These are phyloP conservation scores for Charanyca ferruginea DNA, from an alignment of 2,888 invertebrate species.

Conservation along the genomic window DNA sequence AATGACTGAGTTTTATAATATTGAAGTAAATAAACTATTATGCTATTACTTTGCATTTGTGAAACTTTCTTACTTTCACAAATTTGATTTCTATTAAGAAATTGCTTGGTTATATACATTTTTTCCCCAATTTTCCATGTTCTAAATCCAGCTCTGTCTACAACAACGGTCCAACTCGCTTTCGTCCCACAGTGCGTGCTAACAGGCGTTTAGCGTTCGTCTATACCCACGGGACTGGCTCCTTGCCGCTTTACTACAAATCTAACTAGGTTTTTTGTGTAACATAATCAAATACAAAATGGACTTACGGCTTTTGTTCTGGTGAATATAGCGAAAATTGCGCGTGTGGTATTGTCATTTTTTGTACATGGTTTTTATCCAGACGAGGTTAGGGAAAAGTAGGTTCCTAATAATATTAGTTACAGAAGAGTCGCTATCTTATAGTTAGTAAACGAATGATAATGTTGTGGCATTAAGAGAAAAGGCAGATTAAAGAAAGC, in stretches of 20 bases:
- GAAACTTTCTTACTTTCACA: not conserved
- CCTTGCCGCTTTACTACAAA: slow-evolving; percentile 82
- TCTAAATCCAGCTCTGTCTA: slow-evolving; percentile 61
- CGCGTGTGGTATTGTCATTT: slow-evolving; percentile 1
- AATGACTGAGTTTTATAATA: not conserved
- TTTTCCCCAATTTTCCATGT: not conserved
- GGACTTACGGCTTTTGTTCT: slow-evolving; percentile 46
- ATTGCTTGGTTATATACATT: not conserved
- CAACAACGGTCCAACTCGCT: slow-evolving; percentile 65
- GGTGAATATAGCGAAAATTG: not conserved
- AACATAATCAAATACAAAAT: slow-evolving; percentile 70
- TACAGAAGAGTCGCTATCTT: too few species aligned
- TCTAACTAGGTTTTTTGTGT: slow-evolving; percentile 81
- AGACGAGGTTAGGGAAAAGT: not conserved
- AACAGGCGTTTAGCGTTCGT: slow-evolving; percentile 90
- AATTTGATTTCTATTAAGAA: not conserved
- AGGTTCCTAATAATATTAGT: not conserved
- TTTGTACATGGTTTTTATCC: not conserved
- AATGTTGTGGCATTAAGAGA: too few species aligned
- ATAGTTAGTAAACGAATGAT: too few species aligned
- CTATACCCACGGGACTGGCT: slow-evolving; percentile 74
- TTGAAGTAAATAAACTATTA: not conserved
- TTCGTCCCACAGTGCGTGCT: slow-evolving; percentile 86
- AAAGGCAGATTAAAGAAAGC: too few species aligned
- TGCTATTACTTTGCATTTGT: not conserved